phyloP scores from a whole-genome alignment of 30 jellyfish, hydroid and myxozoan genomes.

The Aurelia coerulea region DNA sequence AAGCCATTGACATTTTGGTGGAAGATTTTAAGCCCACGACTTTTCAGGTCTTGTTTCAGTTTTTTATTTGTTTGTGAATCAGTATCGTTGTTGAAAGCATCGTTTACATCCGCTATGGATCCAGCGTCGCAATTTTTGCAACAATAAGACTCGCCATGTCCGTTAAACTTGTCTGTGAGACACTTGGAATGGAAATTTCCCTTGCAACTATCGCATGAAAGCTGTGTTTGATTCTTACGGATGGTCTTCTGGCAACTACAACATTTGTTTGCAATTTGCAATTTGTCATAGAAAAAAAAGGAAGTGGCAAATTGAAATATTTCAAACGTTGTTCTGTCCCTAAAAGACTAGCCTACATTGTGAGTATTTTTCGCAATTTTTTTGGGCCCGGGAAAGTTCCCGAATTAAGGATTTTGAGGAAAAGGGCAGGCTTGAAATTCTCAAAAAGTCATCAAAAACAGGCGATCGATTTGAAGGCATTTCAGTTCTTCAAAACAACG shows the following conservation, averaged over 20 bases:
- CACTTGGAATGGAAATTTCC: constrained; percentile 14
- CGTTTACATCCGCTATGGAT: too few species aligned
- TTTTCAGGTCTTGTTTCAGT: constrained; percentile 11
- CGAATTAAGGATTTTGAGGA: too few species aligned
- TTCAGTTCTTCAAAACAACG: too few species aligned
- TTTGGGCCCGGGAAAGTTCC: too few species aligned
- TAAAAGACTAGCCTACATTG: too few species aligned
- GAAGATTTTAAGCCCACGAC: constrained; percentile 17
- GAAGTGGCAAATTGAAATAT: too few species aligned
- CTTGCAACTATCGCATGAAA: constrained; percentile 10
- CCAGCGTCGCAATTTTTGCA: constrained; percentile 24
- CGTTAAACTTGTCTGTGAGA: constrained; percentile 17
- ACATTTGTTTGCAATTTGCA: neutral
- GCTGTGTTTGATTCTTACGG: neutral
- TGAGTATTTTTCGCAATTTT: too few species aligned
- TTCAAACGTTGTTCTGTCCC: too few species aligned
- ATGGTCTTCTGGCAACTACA: constrained; percentile 12
- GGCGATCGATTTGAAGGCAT: too few species aligned
- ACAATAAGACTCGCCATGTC: neutral
- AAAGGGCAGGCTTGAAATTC: too few species aligned
- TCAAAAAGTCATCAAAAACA: too few species aligned
- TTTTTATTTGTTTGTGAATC: constrained; percentile 15
- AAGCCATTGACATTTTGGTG: constrained; percentile 33
- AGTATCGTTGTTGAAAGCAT: constrained; percentile 1
- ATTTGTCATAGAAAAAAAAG: too few species aligned